Evolutionary conservation across 2,797 vertebrate species (phyloP), one percentile per base, ranked within the genome.

Genomic region (Phoxinus dragarum): DNA sequence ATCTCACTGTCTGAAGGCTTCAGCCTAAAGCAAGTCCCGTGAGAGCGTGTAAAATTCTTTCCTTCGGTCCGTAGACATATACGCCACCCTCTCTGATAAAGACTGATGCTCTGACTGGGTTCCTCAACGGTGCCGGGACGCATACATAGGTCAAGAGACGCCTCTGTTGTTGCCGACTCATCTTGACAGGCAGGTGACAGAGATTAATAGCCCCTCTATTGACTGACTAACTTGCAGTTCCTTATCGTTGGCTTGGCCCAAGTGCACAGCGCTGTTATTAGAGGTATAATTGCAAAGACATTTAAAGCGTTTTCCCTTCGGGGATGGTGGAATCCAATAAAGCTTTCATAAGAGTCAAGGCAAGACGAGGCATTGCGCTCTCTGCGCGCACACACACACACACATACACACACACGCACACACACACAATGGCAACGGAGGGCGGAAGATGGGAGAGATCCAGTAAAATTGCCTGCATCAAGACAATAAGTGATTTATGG

Each of bases 251-350:
- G 94, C 95, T 96, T 91, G 94, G 94, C 96, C 95, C 95, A 94
- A 95, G 95, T 95, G 94, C 95, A 94, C 93, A 93, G 73, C 27
- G 82, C 87, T 96, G 96, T 97, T 98, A 98, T 97, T 98, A 98
- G 97, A 97, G 95, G 96, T 97, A 97, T 98, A 99, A 98, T 98
- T 98, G 97, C 94, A 91, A 95, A 94, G 94, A 94, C 94, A 93
- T 98, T 99, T 97, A 98, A 98, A 98, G 96, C 96, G 96, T 97
- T 97, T 96, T 94, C 96, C 97, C 97, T 97, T 95, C 93, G 96
- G 98, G 98, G 97, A 96, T 93, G 92, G 93, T 91, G 91, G 96
- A 97, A 98, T 98, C 97, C 97, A 99, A 99, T 99, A 98, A 99
- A 97, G 90, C 88, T 89, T 90, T 90, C 96, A 96, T 96, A 97